These are phyloP conservation scores for Poecile montanus DNA, from an alignment of 2,797 vertebrate species.

Conservation along the genomic window DNA sequence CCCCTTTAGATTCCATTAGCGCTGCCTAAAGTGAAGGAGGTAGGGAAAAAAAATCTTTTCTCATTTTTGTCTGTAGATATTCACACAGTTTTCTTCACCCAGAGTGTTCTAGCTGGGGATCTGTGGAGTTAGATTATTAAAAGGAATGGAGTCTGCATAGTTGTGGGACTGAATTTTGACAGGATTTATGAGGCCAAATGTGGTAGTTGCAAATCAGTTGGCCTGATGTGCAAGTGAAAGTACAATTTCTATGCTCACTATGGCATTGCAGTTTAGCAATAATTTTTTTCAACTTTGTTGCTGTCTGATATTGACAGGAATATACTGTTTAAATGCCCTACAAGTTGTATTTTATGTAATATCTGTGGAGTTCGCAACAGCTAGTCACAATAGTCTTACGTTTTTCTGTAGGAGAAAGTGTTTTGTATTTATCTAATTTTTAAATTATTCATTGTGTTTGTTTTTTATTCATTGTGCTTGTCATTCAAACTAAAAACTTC, in stretches of 20 bases:
- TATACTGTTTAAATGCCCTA: background rate
- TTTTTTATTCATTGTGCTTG: background rate
- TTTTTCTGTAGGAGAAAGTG: background rate
- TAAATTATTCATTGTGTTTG: background rate
- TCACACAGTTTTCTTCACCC: background rate
- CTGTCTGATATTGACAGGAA: background rate
- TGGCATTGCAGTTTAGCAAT: background rate
- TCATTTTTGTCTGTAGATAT: background rate
- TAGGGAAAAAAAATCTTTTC: background rate
- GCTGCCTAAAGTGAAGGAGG: background rate
- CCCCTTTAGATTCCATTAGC: background rate
- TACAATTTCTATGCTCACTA: background rate
- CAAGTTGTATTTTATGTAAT: background rate
- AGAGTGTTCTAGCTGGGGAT: background rate
- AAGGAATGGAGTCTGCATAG: background rate
- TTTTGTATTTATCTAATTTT: background rate
- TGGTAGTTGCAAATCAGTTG: background rate
- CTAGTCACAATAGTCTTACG: background rate
- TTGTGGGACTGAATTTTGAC: background rate
- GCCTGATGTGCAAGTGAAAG: background rate
- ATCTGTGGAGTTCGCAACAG: background rate
- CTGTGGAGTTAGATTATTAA: background rate
- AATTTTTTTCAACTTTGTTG: background rate
- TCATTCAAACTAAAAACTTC: background rate
- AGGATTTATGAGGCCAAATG: background rate